These are phyloP conservation scores for Coleophora deauratella DNA, from an alignment of 2,888 invertebrate genomes.

Conservation along the genomic window DNA sequence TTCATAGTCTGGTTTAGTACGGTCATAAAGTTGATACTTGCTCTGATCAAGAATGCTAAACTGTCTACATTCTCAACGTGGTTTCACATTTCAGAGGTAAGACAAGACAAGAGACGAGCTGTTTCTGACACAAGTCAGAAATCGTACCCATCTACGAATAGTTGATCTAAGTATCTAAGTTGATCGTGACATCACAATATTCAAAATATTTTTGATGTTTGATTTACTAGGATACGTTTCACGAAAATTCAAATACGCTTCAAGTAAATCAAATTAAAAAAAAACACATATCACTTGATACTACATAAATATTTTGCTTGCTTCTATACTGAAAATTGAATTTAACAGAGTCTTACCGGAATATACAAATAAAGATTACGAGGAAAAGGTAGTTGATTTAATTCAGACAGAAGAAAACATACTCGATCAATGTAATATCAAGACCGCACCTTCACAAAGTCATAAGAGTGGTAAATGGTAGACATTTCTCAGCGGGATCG, in stretches of 20 bases:
- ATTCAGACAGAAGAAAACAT: too few relatives aligned
- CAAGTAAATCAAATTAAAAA: too few relatives aligned
- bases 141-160: conserved; percentile 8
- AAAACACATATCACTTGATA: too few relatives aligned
- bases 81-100: conserved; percentile 2
- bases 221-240: not conserved
- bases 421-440: too few relatives aligned
- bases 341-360: too few relatives aligned
- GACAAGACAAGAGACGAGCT: not conserved
- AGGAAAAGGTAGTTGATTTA: too few relatives aligned
- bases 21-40: conserved; percentile 34
- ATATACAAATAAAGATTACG: too few relatives aligned
- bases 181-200: conserved; percentile 13
- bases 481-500: conserved; percentile 44
- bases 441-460: conserved; percentile 24
- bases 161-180: conserved; percentile 12
- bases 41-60: conserved; percentile 33
- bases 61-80: conserved; percentile 10
- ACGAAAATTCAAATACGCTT: not conserved
- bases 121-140: too few relatives aligned
- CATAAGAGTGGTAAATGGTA: conserved; percentile 40
- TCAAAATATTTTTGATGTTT: conserved; percentile 5
- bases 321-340: too few relatives aligned
- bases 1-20: conserved; percentile 33
- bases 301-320: too few relatives aligned